phyloP scores from a whole-genome alignment of 2,797 vertebrate species.

The Chanos chanos region DNA sequence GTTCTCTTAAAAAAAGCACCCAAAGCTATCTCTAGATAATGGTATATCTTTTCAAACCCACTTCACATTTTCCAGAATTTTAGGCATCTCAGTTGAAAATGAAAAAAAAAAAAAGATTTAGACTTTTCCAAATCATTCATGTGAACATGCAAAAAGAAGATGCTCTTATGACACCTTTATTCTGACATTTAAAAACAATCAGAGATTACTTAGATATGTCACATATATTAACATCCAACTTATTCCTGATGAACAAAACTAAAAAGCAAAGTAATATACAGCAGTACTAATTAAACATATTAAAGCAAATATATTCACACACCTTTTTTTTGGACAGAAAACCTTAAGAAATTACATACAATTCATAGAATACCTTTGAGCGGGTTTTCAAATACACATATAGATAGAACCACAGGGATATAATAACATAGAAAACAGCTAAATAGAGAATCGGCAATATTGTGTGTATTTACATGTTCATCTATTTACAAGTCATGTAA shows the following conservation, averaged over 20 bases:
- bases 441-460: conserved; percentile 37
- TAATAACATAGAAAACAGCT: conserved; percentile 72
- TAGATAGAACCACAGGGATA: conserved; percentile 69
- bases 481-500: conserved; percentile 61
- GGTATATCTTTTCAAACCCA: too few relatives aligned
- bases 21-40: too few relatives aligned
- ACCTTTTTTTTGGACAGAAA: conserved; percentile 58
- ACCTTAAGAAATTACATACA: conserved; percentile 67
- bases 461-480: conserved; percentile 56
- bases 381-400: conserved; percentile 67
- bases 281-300: conserved; percentile 54
- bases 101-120: neutral
- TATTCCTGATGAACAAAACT: conserved; percentile 43
- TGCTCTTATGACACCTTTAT: conserved; percentile 65
- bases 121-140: too few relatives aligned
- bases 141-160: conserved; percentile 45
- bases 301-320: conserved; percentile 56
- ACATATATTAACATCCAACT: conserved; percentile 65
- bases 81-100: too few relatives aligned
- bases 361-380: conserved; percentile 58
- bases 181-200: conserved; percentile 71
- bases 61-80: too few relatives aligned
- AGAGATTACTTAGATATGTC: conserved; percentile 64
- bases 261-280: conserved; percentile 49
- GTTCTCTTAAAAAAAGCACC: too few relatives aligned